Percentiles rank a stretch among this genome's conserved stretches.
These are phyloP conservation scores for Timandra comae DNA, from an alignment of 2,888 invertebrate species.

Conservation along the genomic window DNA sequence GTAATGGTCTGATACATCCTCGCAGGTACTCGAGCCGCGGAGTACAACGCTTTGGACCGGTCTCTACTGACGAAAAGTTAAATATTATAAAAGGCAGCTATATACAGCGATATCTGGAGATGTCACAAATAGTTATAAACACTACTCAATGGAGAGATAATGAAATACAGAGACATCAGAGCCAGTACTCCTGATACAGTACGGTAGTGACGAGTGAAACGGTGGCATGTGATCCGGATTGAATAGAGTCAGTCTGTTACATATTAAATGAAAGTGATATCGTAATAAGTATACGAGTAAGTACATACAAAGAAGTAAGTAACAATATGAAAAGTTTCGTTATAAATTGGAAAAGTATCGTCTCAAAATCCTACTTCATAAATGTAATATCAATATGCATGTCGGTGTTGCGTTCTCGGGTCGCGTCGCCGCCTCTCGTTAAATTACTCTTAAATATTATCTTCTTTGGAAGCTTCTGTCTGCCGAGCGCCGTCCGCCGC, in stretches of 20 bases:
- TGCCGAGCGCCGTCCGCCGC: too few relatives aligned
- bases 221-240: slow-evolving; percentile 23
- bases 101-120: slow-evolving; percentile 40
- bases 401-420: slow-evolving; percentile 24
- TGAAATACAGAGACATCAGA: too few relatives aligned
- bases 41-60: slow-evolving; percentile 36
- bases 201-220: too few relatives aligned
- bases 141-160: too few relatives aligned
- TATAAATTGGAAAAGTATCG: slow-evolving; percentile 13
- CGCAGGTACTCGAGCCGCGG: too few relatives aligned
- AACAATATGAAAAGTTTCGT: slow-evolving; percentile 12
- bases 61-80: slow-evolving; percentile 34
- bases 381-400: slow-evolving; percentile 10
- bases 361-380: slow-evolving; percentile 12
- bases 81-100: slow-evolving; percentile 23
- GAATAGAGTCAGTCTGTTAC: slow-evolving; percentile 41
- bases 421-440: not conserved
- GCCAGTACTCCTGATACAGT: too few relatives aligned
- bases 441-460: slow-evolving; percentile 15
- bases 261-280: slow-evolving; percentile 15
- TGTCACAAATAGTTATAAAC: not conserved
- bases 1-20: too few relatives aligned
- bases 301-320: too few relatives aligned
- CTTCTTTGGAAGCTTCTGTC: slow-evolving; percentile 22
- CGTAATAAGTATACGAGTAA: slow-evolving; percentile 16